Evolutionary conservation across 92 coral and sea anemone species (phyloP).

Genomic region (Blastomussa wellsi): DNA sequence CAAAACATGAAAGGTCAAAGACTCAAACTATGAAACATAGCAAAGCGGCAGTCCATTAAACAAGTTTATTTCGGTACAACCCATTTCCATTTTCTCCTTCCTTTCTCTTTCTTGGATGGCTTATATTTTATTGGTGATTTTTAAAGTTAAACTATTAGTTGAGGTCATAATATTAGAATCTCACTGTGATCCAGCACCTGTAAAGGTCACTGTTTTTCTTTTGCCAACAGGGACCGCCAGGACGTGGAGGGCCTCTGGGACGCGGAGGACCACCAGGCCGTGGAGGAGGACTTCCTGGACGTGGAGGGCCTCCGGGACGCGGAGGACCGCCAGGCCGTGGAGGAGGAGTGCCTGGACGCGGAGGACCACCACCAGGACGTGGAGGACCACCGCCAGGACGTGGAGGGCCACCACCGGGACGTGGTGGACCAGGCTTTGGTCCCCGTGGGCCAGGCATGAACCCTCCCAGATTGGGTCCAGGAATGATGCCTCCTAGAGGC

Average conservation of each 20-base stretch:
- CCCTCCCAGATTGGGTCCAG: conserved; percentile 57
- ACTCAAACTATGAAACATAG: too few relatives aligned
- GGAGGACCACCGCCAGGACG: conserved; percentile 32
- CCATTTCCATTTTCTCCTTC: too few relatives aligned
- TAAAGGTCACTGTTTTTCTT: background rate
- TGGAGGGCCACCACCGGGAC: conserved; percentile 28
- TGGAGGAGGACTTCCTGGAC: conserved; percentile 20
- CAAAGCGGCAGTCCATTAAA: too few relatives aligned
- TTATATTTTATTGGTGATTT: too few relatives aligned
- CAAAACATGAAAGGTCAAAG: too few relatives aligned
- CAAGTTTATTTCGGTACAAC: too few relatives aligned
- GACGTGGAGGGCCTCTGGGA: conserved; percentile 26
- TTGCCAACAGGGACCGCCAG: conserved; percentile 35
- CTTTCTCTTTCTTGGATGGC: too few relatives aligned
- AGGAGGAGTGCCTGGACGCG: conserved; percentile 24
- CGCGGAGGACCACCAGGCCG: conserved; percentile 35
- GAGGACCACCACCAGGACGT: conserved; percentile 28
- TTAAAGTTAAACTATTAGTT: too few relatives aligned
- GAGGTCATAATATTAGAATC: too few relatives aligned
- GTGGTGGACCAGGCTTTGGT: conserved; percentile 45
- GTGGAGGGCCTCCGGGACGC: conserved; percentile 34
- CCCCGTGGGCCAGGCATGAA: conserved; percentile 39
- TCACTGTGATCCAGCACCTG: background rate
- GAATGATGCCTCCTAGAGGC: conserved; percentile 61
- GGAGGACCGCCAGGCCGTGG: conserved; percentile 35